Conservation (phyloP, 1,140 invertebrate species). For the Metaphire vulgaris region DNA sequence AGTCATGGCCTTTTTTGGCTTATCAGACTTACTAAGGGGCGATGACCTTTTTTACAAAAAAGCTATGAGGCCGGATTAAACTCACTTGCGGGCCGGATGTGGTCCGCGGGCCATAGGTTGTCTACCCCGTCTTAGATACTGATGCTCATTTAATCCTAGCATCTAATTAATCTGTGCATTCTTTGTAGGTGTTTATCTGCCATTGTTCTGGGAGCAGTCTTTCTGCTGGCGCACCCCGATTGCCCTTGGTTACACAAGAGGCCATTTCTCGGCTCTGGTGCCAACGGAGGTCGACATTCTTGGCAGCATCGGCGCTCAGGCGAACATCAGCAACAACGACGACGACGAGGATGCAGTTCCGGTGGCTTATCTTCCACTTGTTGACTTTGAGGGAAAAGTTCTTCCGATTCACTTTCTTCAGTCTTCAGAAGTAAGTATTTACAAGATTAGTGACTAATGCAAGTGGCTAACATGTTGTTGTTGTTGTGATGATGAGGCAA, state of each 20-base stretch:
- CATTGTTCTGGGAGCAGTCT: constrained; percentile 84
- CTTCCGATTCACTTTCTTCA: constrained; percentile 87
- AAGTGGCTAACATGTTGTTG: too few relatives aligned
- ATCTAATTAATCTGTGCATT: too few relatives aligned
- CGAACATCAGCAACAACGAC: constrained; percentile 51
- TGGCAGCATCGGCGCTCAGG: constrained; percentile 52
- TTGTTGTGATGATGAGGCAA: too few relatives aligned
- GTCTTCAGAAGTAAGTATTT: constrained; percentile 73
- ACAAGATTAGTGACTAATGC: too few relatives aligned
- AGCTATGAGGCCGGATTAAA: too few relatives aligned
- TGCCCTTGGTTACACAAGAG: constrained; percentile 84
- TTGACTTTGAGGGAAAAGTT: constrained; percentile 80
- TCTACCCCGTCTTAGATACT: too few relatives aligned
- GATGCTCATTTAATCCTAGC: too few relatives aligned
- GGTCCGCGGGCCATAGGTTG: too few relatives aligned
- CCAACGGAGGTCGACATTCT: constrained; percentile 57
- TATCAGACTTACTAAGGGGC: too few relatives aligned
- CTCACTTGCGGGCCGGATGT: too few relatives aligned
- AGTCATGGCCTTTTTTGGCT: too few relatives aligned
- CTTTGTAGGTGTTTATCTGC: constrained; percentile 78
- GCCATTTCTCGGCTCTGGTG: constrained; percentile 90
- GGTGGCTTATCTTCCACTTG: constrained; percentile 71
- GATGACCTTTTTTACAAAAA: too few relatives aligned
- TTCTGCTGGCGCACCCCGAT: constrained; percentile 89
- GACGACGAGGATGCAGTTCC: constrained; percentile 50